Evolutionary conservation across 2,888 invertebrate species (phyloP), one percentile per base, ranked within the genome.

Genomic region (Polylopha cassiicola): DNA sequence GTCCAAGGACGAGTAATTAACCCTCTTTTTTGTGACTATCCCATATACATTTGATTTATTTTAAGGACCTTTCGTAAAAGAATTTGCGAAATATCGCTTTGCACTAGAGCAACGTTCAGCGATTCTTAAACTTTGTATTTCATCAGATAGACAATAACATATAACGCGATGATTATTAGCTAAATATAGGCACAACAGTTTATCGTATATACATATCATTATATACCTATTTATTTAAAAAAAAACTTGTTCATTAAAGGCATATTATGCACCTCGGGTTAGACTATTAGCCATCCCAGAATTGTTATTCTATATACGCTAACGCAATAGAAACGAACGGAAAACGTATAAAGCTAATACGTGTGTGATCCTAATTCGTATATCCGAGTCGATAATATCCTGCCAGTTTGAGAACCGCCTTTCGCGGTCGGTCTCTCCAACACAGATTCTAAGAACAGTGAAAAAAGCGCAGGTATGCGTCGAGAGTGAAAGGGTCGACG

Each of bases 401-500:
- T 4, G 8, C 18, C 23, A 71, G 61, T 80, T 84, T 84, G 79
- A 65, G 72, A 61, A 55, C 8, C 66, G 20, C 39, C 22, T 29
- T 42, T 39, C 45, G 33, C 51, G 46, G 49, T 53, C 59, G 53
- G 56, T 66, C 61, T 55, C 60, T 61, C 61, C 43, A 60, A 59
- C 46, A 61, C 59, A 59, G 66, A 77, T 84, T 81, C 80, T 65
- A 57, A 70, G 82, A 80, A 79, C 44, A 53, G 50, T 59, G 66
- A 72, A 82, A 85, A 84, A 85, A 85, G 79, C 76, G 80, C 85
- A 85, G 85, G 85, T 85, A 84, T 54, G 65, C 55, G 62, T 68
- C 65, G 82, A 85, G 78, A 85, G 85, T 85, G 85, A 85, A 85
- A 85, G 85, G 85, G 82, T 81, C 85, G 68, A 69, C 79, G 84